These are phyloP conservation scores for Xanthorhoe designata DNA, from an alignment of 2,888 invertebrate genomes.

Conservation along the genomic window DNA sequence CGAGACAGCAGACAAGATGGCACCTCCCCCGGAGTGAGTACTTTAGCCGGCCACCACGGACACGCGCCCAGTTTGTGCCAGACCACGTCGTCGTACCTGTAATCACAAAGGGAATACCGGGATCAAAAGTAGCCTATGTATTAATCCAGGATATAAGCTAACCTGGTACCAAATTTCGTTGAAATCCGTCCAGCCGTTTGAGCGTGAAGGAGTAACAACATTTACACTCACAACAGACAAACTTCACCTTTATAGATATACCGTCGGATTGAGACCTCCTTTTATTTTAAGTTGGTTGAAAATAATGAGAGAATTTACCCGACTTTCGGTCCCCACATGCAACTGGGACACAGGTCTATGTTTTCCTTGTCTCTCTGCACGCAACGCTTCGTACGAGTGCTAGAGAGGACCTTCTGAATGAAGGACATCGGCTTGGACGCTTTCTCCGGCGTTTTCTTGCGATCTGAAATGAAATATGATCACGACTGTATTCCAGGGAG, in stretches of 20 bases:
- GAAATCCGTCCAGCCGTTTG: too few relatives aligned
- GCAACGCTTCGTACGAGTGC: conserved; percentile 67
- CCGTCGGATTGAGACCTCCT: too few relatives aligned
- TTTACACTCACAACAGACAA: too few relatives aligned
- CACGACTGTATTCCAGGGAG: too few relatives aligned
- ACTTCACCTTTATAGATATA: too few relatives aligned
- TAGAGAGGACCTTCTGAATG: conserved; percentile 72
- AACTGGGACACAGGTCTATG: conserved; percentile 71
- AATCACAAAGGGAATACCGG: background rate
- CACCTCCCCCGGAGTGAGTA: conserved; percentile 67
- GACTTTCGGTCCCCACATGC: conserved; percentile 77
- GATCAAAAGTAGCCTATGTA: too few relatives aligned
- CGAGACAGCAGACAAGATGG: conserved; percentile 69
- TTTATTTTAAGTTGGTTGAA: too few relatives aligned
- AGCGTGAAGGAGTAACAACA: too few relatives aligned
- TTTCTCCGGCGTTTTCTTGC: conserved; percentile 70
- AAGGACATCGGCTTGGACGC: conserved; percentile 54
- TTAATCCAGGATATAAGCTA: too few relatives aligned
- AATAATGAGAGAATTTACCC: conserved; percentile 64
- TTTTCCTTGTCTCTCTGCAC: conserved; percentile 62
- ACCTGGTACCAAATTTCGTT: too few relatives aligned
- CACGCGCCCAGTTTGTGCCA: conserved; percentile 77
- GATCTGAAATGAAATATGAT: conserved; percentile 58
- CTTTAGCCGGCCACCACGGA: conserved; percentile 78
- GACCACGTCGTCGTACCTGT: conserved; percentile 75